phyloP scores from a whole-genome alignment of 1,140 invertebrate genomes.

The Archivesica marissinica region DNA sequence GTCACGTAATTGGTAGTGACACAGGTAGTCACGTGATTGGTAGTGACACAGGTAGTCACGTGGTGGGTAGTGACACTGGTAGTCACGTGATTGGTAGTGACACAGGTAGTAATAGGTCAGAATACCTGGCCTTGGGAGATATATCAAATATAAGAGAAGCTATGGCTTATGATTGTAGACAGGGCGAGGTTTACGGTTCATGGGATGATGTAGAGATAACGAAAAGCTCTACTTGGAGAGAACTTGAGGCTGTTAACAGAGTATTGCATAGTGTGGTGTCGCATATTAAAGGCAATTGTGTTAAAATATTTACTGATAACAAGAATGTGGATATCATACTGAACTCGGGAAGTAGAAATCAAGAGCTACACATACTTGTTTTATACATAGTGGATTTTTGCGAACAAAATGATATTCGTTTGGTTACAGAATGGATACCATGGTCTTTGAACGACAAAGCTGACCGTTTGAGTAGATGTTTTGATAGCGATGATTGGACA shows the following conservation, averaged over 20 bases:
- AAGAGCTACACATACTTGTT: not conserved
- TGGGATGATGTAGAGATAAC: slow-evolving; percentile 3
- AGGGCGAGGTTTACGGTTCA: slow-evolving; percentile 3
- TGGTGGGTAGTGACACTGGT: no score
- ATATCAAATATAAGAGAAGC: no score
- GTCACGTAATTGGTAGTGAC: no score
- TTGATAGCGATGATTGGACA: slow-evolving; percentile 51
- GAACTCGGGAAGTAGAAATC: slow-evolving; percentile 36
- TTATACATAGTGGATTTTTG: no score
- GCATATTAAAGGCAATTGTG: not conserved
- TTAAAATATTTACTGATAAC: slow-evolving; percentile 33
- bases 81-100: no score
- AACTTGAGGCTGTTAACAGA: slow-evolving; percentile 38
- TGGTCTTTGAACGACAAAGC: slow-evolving; percentile 10
- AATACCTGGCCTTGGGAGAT: no score
- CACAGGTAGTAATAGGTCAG: no score
- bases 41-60: no score
- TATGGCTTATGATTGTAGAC: no score
- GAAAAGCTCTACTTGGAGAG: slow-evolving; percentile 42
- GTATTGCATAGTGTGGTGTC: not conserved
- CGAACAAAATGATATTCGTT: not conserved
- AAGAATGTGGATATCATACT: slow-evolving; percentile 49
- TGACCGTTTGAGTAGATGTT: slow-evolving; percentile 12
- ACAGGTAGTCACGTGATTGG: no score
- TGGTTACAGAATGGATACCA: slow-evolving; percentile 21